Percentiles rank a stretch among this genome's conserved stretches.
phyloP scores from a whole-genome alignment of 2,113 vertebrate genomes.

The Corythornis madagascariensis region DNA sequence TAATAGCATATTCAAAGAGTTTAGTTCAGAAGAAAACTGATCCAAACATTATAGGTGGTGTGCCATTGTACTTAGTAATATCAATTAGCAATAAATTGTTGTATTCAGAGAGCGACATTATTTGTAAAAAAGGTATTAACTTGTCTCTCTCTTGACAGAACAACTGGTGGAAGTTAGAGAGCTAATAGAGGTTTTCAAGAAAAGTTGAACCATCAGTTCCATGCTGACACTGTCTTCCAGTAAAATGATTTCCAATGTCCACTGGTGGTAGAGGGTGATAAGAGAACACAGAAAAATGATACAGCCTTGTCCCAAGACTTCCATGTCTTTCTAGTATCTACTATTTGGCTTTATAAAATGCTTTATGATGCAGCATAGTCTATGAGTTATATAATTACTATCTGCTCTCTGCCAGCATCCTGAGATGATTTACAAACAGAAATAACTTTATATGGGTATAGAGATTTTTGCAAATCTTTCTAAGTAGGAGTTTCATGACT shows the following conservation, averaged over 20 bases:
- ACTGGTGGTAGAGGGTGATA: background rate
- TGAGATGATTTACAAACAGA: background rate
- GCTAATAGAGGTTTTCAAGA: background rate
- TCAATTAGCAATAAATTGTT: background rate
- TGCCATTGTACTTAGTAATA: background rate
- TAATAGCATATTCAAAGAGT: background rate
- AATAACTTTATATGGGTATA: conserved; percentile 6
- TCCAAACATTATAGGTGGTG: background rate
- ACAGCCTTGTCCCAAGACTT: background rate
- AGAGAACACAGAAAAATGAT: background rate
- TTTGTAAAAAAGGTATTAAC: background rate
- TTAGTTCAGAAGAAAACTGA: background rate
- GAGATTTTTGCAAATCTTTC: background rate
- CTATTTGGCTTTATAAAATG: conserved; percentile 15
- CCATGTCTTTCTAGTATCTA: background rate
- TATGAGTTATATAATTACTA: background rate
- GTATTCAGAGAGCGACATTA: background rate
- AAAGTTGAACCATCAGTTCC: background rate
- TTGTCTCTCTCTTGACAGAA: background rate
- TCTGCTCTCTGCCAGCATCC: background rate
- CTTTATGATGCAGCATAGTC: background rate
- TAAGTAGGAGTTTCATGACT: background rate
- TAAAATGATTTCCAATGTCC: background rate
- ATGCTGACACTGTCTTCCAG: background rate
- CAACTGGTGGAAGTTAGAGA: background rate